Evolutionary conservation across 2,113 vertebrate species (phyloP).

Genomic region (Ceuthmochares aereus): DNA sequence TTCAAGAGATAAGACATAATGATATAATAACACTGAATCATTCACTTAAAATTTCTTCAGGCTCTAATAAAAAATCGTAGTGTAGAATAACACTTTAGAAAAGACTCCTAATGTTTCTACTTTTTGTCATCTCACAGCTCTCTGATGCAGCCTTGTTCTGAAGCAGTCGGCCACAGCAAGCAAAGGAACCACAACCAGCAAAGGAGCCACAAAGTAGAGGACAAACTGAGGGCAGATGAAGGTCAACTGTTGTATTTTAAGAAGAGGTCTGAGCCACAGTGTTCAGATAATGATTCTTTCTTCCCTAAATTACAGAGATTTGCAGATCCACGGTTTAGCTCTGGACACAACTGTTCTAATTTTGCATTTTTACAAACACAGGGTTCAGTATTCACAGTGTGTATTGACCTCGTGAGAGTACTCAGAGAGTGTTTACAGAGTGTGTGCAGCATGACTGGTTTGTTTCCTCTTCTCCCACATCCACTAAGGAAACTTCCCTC

Average conservation of each 20-base stretch:
- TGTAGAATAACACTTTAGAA: neutral
- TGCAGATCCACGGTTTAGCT: neutral
- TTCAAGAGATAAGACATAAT: neutral
- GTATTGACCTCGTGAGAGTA: neutral
- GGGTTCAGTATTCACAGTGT: neutral
- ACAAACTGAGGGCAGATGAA: neutral
- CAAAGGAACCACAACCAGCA: neutral
- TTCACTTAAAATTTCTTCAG: neutral
- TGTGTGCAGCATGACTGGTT: neutral
- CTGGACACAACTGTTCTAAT: neutral
- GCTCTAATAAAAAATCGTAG: neutral
- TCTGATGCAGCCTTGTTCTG: neutral
- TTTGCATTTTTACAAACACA: neutral
- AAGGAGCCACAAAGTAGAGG: neutral
- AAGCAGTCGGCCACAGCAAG: neutral
- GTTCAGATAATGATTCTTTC: neutral
- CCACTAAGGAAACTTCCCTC: neutral
- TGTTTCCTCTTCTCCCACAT: neutral
- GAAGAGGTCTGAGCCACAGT: slow-evolving; percentile 15
- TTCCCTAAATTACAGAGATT: slow-evolving; percentile 26
- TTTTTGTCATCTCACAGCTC: neutral
- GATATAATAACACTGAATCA: neutral
- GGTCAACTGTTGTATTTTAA: slow-evolving; percentile 20
- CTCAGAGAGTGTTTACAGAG: neutral
- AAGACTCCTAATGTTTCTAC: neutral